Evolutionary conservation across 2,797 vertebrate genomes (phyloP).

Genomic region (Pteropus rufus): DNA sequence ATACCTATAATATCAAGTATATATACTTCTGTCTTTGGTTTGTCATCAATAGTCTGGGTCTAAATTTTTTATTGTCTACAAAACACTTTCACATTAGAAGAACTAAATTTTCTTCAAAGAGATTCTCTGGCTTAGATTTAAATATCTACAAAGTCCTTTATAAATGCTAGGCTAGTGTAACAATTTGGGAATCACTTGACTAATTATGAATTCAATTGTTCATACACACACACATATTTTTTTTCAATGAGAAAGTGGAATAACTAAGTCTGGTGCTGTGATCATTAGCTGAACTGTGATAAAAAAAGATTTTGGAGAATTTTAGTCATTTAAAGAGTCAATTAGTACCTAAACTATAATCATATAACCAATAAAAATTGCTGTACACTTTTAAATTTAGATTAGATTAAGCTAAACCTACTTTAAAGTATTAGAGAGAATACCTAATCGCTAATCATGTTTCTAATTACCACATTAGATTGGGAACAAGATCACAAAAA

Average conservation of each 20-base stretch:
- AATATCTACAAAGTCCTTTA: neutral
- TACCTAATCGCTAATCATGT: neutral
- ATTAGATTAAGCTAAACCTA: neutral
- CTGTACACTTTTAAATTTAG: neutral
- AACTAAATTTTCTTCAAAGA: neutral
- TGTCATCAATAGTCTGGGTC: neutral
- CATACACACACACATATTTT: neutral
- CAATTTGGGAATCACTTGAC: neutral
- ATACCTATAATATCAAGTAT: neutral
- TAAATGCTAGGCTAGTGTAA: neutral
- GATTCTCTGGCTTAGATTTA: neutral
- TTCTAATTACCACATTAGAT: neutral
- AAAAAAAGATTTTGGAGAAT: neutral
- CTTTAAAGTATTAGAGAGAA: neutral
- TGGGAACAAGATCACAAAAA: neutral
- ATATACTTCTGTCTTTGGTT: neutral
- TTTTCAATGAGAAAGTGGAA: neutral
- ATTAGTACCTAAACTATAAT: neutral
- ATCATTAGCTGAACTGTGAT: neutral
- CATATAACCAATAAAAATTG: neutral
- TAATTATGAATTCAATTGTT: neutral
- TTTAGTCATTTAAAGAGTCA: neutral
- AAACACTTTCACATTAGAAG: neutral
- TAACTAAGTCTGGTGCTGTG: neutral
- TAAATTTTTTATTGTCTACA: neutral